A percentile compares a stretch with the other conserved stretches of the same genome.
Conservation (phyloP, 2,797 vertebrate genomes). For the Yasuhikotakia modesta region DNA sequence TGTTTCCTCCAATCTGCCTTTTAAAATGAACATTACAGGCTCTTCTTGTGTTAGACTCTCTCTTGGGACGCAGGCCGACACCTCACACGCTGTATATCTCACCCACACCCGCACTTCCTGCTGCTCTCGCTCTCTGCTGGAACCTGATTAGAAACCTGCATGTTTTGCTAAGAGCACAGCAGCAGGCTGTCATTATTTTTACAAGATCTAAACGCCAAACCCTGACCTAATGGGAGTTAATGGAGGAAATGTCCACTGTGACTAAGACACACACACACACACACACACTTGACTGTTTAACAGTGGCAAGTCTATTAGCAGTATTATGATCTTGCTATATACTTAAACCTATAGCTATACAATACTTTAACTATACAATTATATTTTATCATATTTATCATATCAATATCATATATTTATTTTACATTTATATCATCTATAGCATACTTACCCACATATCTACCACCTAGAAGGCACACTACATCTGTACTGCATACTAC, state of each 20-base stretch:
- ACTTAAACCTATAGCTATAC: too few species aligned
- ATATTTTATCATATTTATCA: too few species aligned
- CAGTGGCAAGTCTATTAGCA: too few species aligned
- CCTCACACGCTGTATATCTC: constrained; percentile 61
- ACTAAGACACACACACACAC: neutral
- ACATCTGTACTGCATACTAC: too few species aligned
- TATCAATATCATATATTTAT: too few species aligned
- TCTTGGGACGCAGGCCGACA: constrained; percentile 74
- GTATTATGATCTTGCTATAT: too few species aligned
- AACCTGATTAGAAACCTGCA: constrained; percentile 78
- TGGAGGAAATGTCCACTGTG: neutral
- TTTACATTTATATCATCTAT: too few species aligned
- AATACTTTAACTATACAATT: too few species aligned
- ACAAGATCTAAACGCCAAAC: constrained; percentile 77
- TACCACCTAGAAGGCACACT: too few species aligned
- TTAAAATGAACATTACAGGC: constrained; percentile 84
- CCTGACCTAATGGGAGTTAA: constrained; percentile 17
- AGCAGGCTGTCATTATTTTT: constrained; percentile 71
- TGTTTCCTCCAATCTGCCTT: constrained; percentile 70
- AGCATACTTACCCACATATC: too few species aligned
- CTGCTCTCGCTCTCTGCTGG: constrained; percentile 56
- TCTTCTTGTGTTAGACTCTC: constrained; percentile 77
- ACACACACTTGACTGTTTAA: neutral
- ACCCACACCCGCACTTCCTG: neutral
- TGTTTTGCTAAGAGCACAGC: constrained; percentile 63